Base-by-base conservation (phyloP, 2,888 invertebrate genomes). In the Heteropelma amictum region DNA sequence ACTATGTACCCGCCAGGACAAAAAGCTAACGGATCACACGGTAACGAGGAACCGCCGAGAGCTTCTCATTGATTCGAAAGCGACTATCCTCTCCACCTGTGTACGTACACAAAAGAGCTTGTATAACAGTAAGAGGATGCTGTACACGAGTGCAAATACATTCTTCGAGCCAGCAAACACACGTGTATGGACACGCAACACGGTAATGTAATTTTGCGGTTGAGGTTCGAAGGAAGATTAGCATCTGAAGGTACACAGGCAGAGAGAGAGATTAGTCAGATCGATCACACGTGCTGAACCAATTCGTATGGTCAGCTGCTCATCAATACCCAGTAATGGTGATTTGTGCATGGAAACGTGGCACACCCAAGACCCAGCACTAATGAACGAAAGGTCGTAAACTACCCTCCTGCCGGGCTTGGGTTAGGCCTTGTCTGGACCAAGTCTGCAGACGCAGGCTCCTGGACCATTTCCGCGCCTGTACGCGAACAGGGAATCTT, bases 221-320 rank as follows among this genome's bases (percentile, higher is more conserved):
- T 28, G 60, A 45, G 54, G 78, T 83, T 84, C 83, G 83, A 86
- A 83, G 80, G 81, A 83, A 85, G 84, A 86, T 86, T 85, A 86
- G 84, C 84, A 84, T 86, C 84, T 85, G 84, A 79, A 77, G 72
- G 70, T 75, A 79, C 79, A 82, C 82, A 82, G 83, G 84, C 82
- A 82, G 84, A 86, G 83, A 84, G 83, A 82, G 84, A 86, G 86
- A 87, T 87, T 86, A 86, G 82, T 80, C 80, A 79, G 84, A 86
- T 87, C 87, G 86, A 87, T 86, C 86, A 83, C 86, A 85, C 83
- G 81, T 81, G 83, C 84, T 85, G 84, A 83, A 85, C 82, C 86
- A 84, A 87, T 87, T 87, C 79, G 83, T 85, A 83, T 82, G 86
- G 85, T 87, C 85, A 86, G 85, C 83, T 85, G 87, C 85, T 87